phyloP scores from a whole-genome alignment of 2,113 vertebrate genomes.

The Tachycineta bicolor region DNA sequence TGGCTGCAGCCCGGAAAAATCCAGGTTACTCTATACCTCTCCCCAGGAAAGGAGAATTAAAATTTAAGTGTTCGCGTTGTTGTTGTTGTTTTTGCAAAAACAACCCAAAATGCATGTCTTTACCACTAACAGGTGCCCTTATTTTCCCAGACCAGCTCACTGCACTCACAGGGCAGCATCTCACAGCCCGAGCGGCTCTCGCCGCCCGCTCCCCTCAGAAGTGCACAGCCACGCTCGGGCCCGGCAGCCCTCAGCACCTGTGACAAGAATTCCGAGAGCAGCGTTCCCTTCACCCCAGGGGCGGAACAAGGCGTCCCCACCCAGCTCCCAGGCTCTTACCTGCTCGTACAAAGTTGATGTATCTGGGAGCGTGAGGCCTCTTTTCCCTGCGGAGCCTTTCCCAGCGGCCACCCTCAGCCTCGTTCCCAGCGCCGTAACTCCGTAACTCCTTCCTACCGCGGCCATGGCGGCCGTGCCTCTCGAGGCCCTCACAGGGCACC shows the following conservation, averaged over 20 bases:
- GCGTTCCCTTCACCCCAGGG: rapidly evolving
- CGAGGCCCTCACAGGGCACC: rapidly evolving
- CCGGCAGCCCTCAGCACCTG: not conserved
- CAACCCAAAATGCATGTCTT: not conserved
- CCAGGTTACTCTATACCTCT: not conserved
- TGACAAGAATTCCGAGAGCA: rapidly evolving
- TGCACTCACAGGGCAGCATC: not conserved
- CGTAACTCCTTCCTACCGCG: rapidly evolving
- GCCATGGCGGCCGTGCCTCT: rapidly evolving
- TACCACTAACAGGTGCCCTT: not conserved
- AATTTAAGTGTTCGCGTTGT: not conserved
- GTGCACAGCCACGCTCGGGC: not conserved
- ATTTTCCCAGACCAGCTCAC: not conserved
- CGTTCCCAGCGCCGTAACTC: rapidly evolving
- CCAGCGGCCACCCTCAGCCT: not conserved
- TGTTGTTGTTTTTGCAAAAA: not conserved
- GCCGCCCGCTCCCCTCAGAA: not conserved
- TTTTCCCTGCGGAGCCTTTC: not conserved
- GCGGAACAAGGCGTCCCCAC: not conserved
- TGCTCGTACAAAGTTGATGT: rapidly evolving
- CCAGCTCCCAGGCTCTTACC: not conserved
- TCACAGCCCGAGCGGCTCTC: not conserved
- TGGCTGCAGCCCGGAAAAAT: not conserved
- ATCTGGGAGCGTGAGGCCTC: not conserved
- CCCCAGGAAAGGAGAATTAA: not conserved